These are phyloP conservation scores for Chaetodon trifasciatus DNA, from an alignment of 2,797 vertebrate genomes.

Conservation along the genomic window DNA sequence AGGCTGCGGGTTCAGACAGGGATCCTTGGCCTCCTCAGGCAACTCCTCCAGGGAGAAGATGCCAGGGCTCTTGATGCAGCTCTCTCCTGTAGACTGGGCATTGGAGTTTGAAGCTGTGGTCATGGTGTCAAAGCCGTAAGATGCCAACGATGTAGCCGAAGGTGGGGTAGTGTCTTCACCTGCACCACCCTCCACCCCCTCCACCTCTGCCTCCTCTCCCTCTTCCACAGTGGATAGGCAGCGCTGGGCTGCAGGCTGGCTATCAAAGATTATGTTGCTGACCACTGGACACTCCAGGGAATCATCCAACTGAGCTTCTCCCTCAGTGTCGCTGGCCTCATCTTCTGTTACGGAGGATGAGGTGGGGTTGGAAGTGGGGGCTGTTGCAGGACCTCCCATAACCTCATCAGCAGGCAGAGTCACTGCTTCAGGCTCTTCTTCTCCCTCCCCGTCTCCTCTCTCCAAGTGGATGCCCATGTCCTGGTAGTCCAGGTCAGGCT, in stretches of 20 bases:
- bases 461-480: constrained; percentile 72
- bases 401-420: constrained; percentile 83
- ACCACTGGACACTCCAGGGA: constrained; percentile 50
- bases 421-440: constrained; percentile 74
- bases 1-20: constrained; percentile 59
- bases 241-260: constrained; percentile 55
- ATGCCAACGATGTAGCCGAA: constrained; percentile 83
- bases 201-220: constrained; percentile 71
- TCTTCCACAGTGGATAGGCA: constrained; percentile 84
- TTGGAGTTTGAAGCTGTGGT: constrained; percentile 85
- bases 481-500: constrained; percentile 68
- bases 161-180: constrained; percentile 81
- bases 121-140: constrained; percentile 84
- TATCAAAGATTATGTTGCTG: constrained; percentile 52
- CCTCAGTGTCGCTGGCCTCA: constrained; percentile 86
- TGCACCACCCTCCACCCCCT: constrained; percentile 36
- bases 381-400: constrained; percentile 73
- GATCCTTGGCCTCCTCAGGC: constrained; percentile 82
- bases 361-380: constrained; percentile 77
- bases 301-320: constrained; percentile 82
- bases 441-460: constrained; percentile 62
- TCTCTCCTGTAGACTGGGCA: constrained; percentile 84
- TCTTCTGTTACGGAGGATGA: constrained; percentile 84
- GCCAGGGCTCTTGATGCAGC: constrained; percentile 85
- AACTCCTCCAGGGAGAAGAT: constrained; percentile 87